Base-by-base conservation (phyloP, 2,797 vertebrate genomes). In the Epinephelus malabaricus region DNA sequence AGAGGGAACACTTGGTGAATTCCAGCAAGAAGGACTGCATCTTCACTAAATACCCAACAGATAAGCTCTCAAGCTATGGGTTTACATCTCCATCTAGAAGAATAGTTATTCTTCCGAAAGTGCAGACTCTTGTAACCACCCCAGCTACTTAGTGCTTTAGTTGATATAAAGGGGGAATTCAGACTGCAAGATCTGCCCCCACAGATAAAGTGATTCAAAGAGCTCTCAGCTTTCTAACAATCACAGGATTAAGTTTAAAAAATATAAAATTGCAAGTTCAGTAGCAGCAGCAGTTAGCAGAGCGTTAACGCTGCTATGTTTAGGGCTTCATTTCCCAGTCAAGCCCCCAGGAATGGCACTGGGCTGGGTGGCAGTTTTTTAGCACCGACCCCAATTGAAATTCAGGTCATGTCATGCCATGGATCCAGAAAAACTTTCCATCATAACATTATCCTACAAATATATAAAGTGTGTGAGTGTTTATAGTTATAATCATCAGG, bases 191-290 rank as follows among this genome's bases (percentile, higher is more conserved):
- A 76, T 69, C 59, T 6, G 9, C 51, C 68, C 51, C 38, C 58
- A 38, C 38, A 25, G 53, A 76, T 50, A 34, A n/a, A 69, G 73
- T 68, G 55, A 66, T 59, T 78, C 40, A 68, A 43, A 68, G 21
- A 34, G 18, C 43, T 73, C 49, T 56, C 25, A 54, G 21, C 40
- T 71, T 58, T 74, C 30, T 43, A 73, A 73, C 60, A 79, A 64
- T 69, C 25, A 21, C 60, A 65, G 38, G 66, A 78, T 74, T 79
- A 43, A 14, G 60, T 65, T 49, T 30, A 5, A 49, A 68, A 49
- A 73, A 68, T 65, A 40, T 10, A 61, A 82, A 55, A 73, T 30
- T 34, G 10, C 47, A 76, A n/a, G 11, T 71, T 78, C 14, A 46
- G 23, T 43, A 38, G 34, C 38, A 62, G 34, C 43, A 77, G 59